Conservation (phyloP, 2,888 invertebrate genomes). For the Arrhopalites spinosus region DNA sequence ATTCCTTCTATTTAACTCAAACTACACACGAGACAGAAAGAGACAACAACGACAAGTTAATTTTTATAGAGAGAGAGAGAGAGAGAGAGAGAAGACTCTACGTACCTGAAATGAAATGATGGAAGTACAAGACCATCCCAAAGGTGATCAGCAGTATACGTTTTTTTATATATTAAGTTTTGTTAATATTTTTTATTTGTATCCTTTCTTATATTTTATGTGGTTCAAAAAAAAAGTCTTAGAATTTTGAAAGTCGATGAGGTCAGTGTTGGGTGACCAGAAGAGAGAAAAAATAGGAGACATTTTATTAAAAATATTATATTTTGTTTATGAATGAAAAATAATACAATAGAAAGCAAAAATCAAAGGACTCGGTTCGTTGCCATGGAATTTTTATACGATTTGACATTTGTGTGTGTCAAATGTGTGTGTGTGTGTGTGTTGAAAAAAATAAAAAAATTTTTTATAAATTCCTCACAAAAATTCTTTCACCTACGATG, state of each 20-base stretch:
- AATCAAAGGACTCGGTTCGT: not conserved
- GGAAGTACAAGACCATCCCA: not conserved
- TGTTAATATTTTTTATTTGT: too few relatives aligned
- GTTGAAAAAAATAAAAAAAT: too few relatives aligned
- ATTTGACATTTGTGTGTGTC: too few relatives aligned
- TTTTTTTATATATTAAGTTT: too few relatives aligned
- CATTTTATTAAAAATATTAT: not conserved
- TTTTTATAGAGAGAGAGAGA: not conserved
- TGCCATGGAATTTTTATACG: not conserved
- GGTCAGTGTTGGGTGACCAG: too few relatives aligned
- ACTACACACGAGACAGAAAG: too few relatives aligned
- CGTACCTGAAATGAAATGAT: conserved; percentile 12
- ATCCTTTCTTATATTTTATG: not conserved
- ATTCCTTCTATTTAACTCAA: too few relatives aligned
- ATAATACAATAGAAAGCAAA: conserved; percentile 23
- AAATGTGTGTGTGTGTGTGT: too few relatives aligned
- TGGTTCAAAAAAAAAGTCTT: not conserved
- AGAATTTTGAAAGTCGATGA: not conserved
- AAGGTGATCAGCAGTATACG: not conserved
- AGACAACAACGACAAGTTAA: too few relatives aligned
- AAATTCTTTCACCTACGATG: too few relatives aligned
- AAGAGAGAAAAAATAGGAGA: not conserved
- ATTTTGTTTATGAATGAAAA: not conserved
- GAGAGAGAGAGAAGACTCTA: not conserved
- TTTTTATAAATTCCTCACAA: too few relatives aligned